Percentiles rank a stretch among this genome's conserved stretches.
These are phyloP conservation scores for Oreonectes daqikongensis DNA, from an alignment of 2,797 vertebrate genomes.

Conservation along the genomic window DNA sequence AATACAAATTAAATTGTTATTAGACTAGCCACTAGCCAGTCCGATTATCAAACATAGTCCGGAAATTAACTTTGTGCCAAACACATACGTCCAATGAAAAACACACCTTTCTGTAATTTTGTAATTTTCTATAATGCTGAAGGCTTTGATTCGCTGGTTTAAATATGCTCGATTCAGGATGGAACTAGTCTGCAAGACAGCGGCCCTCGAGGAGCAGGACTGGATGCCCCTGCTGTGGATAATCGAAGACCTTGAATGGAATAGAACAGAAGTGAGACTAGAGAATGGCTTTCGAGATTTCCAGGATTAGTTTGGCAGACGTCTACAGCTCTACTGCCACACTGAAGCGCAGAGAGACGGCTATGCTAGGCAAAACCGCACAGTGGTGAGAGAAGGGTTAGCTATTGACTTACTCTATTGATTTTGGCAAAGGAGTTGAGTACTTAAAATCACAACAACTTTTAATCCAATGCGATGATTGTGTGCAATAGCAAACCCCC, in stretches of 20 bases:
- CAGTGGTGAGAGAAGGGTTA: slow-evolving; percentile 36
- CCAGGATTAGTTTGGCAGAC: slow-evolving; percentile 9
- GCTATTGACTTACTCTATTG: slow-evolving; percentile 61
- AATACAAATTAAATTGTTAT: too few species aligned
- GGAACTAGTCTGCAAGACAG: not conserved
- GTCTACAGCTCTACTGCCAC: not conserved
- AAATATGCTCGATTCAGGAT: not conserved
- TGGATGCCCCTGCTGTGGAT: not conserved
- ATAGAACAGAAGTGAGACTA: slow-evolving; percentile 6
- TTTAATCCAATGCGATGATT: slow-evolving; percentile 64
- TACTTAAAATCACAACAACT: slow-evolving; percentile 60
- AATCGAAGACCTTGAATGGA: slow-evolving; percentile 7
- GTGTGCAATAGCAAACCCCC: slow-evolving; percentile 47
- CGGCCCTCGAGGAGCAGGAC: not conserved
- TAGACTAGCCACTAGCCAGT: too few species aligned
- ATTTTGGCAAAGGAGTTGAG: slow-evolving; percentile 59
- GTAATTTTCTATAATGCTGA: not conserved
- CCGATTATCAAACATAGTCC: too few species aligned
- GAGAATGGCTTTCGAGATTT: not conserved
- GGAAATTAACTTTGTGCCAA: too few species aligned
- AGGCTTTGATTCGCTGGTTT: not conserved
- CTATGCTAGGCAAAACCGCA: slow-evolving; percentile 13
- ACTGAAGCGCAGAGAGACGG: slow-evolving; percentile 5
- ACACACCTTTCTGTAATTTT: not conserved
- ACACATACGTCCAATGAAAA: too few species aligned